Percentiles rank a stretch among this genome's conserved stretches.
Conservation (phyloP, 2,888 invertebrate species). For the Malacosoma neustria region DNA sequence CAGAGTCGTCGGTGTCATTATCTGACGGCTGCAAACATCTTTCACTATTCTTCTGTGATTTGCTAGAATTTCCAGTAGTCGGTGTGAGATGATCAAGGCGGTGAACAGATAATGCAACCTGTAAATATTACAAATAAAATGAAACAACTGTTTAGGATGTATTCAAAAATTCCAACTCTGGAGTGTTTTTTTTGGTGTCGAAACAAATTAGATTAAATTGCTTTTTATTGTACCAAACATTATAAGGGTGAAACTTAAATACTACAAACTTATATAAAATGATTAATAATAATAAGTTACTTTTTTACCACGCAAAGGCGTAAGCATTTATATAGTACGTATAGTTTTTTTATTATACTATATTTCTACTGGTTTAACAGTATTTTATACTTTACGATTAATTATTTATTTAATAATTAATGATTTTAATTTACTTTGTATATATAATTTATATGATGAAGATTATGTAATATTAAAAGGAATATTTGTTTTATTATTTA, state of each 20-base stretch:
- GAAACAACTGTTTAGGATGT: too few species aligned
- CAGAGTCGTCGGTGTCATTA: conserved; percentile 39
- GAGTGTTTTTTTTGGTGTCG: too few species aligned
- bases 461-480: conserved; percentile 62
- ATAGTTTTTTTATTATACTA: conserved; percentile 71
- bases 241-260: too few species aligned
- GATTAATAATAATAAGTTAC: too few species aligned
- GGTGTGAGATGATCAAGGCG: background rate
- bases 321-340: too few species aligned
- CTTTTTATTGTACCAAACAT: too few species aligned
- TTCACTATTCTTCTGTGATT: background rate
- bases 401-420: conserved; percentile 68
- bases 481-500: conserved; percentile 62
- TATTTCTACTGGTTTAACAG: conserved; percentile 74
- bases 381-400: conserved; percentile 74
- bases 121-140: background rate
- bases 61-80: conserved; percentile 3
- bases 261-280: too few species aligned
- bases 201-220: too few species aligned
- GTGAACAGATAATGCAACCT: background rate
- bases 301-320: too few species aligned
- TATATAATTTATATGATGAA: conserved; percentile 67
- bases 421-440: conserved; percentile 55
- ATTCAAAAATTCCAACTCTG: too few species aligned
- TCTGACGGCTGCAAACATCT: conserved; percentile 17